Evolutionary conservation across 2,113 vertebrate genomes (phyloP).

Genomic region (Falcunculus frontatus): DNA sequence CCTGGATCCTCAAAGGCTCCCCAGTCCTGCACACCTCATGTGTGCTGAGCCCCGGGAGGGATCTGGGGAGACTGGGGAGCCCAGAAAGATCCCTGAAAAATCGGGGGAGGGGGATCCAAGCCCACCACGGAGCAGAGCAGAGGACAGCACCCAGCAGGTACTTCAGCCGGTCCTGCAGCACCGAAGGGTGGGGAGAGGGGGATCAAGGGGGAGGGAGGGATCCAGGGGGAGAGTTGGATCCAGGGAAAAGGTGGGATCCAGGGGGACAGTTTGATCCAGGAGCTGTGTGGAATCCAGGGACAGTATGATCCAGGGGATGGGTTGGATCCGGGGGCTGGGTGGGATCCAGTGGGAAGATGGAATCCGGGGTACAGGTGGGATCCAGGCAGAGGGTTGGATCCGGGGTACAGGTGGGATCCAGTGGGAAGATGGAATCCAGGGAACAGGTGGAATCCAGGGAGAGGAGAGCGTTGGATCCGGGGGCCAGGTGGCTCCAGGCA

Average conservation of each 20-base stretch:
- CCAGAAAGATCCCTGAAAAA: neutral
- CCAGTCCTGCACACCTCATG: rapidly evolving
- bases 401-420: neutral
- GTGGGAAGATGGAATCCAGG: no score
- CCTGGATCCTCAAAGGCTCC: neutral
- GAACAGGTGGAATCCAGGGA: neutral
- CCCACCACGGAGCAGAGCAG: rapidly evolving
- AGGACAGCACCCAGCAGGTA: neutral
- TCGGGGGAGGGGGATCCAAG: rapidly evolving
- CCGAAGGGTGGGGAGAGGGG: neutral
- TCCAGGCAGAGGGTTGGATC: no score
- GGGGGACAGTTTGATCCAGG: neutral
- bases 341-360: no score
- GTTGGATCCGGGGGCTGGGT: no score
- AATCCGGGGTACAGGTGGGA: neutral
- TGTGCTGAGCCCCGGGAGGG: neutral
- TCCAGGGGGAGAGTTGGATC: neutral
- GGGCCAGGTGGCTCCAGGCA: neutral
- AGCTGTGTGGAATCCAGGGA: neutral
- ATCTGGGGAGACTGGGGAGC: neutral
- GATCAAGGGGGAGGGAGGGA: neutral
- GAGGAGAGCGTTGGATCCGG: neutral
- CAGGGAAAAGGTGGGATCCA: rapidly evolving
- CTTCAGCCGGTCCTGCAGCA: neutral
- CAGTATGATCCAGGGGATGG: no score